Evolutionary conservation across 2,888 invertebrate species (phyloP), one percentile per base, ranked within the genome.

Genomic region (Monochamus alternatus): DNA sequence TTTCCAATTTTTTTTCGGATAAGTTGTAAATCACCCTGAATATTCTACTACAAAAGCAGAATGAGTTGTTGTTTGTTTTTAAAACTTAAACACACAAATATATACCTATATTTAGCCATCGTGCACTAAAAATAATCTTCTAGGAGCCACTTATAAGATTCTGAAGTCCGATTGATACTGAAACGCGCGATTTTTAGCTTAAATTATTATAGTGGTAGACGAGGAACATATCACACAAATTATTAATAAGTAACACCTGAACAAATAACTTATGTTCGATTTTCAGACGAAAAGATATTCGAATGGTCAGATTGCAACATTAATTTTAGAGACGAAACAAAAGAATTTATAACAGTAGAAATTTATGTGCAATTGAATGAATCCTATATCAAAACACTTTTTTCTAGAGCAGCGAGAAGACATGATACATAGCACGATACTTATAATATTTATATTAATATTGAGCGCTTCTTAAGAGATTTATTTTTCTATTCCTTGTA

Each of bases 391-490:
- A 60, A 60, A 69, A 69, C 7, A 69, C 30, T n/a, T 69, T 69
- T 69, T 60, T 52, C 52, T 44, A 52, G 52, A 63, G 22, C 62
- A 52, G 38, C 62, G 51, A 51, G 52, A 69, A 60, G 47, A 69
- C 60, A 52, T 71, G 70, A 71, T 71, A 38, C 47, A 71, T 63
- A 12, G 63, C 62, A 38, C 14, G 55, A n/a, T 55, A 55, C 47
- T 71, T 71, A 51, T 52, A 71, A 71, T 71, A 71, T 71, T 71
- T 71, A 71, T 71, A 63, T 71, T 63, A 71, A 47, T 60, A 52
- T 71, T 14, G 4, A 51, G 63, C 30, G 10, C 51, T 63, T 51
- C 32, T 44, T 52, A 52, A 63, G 38, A 71, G 70, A 63, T 71
- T 71, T 69, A 69, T 69, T 63, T 59, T 71, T 71, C 44, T 59